Base-by-base conservation (phyloP, 2,888 invertebrate species). In the Venustoraphidia nigricollis region DNA sequence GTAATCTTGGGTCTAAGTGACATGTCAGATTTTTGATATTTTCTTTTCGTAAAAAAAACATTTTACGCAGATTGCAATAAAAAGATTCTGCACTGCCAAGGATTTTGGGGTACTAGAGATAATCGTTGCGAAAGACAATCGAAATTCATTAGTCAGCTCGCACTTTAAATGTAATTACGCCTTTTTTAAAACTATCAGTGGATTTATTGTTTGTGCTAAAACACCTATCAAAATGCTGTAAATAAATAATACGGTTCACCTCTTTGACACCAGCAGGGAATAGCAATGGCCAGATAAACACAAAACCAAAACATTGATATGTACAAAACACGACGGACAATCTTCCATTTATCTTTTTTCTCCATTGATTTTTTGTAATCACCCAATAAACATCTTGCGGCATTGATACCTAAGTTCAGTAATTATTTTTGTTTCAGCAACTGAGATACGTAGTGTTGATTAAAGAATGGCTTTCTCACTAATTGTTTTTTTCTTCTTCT, bases 261-360 rank as follows among this genome's bases (percentile, higher is more conserved):
- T 62, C 62, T 66, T 45, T 67, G 66, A 55, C 71, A 73, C 72
- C 72, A 74, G 45, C 66, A 65, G 2, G 70, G 69, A 44, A 72
- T 59, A 6, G 70, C 72, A 46, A 73, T 62, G 34, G 62, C 53
- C 14, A 65, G 17, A 52, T 72, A 73, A 44, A 73, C 60, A 10
- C 57, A 53, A 9, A 68, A 52, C 72, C 72, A 73, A 47, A 71
- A 55, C 39, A 61, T 52, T 2, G 63, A n/a, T 10, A 70, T 60
- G 48, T 59, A 57, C 55, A 61, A 57, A 10, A 63, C 54, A 53
- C 61, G 62, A 9, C 53, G 54, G 10, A 66, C 36, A 3, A 65
- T 47, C 37, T 49, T 55, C 3, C 51, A 55, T 9, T 54, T 47
- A 13, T 55, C 50, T 8, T 55, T 52, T 13, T 51, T 45, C 47